Evolutionary conservation across 1,140 invertebrate species (phyloP).

Genomic region (Conus ventricosus): DNA sequence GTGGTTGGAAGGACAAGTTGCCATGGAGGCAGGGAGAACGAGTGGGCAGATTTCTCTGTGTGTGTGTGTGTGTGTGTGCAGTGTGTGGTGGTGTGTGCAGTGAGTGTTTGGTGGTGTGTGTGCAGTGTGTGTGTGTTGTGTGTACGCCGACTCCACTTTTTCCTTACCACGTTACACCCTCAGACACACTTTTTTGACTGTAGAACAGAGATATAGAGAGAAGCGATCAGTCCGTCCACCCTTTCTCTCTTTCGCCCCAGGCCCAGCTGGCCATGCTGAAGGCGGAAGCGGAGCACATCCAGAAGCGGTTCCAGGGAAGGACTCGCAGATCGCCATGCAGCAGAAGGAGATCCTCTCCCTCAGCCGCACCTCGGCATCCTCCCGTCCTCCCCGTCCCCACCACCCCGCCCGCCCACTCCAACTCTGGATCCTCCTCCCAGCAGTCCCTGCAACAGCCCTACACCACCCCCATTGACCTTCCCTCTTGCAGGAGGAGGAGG

Average conservation of each 20-base stretch:
- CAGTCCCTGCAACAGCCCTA: neutral
- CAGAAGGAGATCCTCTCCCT: conserved; percentile 13
- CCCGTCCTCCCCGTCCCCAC: neutral
- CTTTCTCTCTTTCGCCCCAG: neutral
- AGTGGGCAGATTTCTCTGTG: neutral
- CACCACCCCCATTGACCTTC: neutral
- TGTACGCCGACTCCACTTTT: too few species aligned
- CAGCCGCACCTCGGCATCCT: neutral
- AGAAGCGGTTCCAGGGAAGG: conserved; percentile 38
- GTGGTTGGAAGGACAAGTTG: neutral
- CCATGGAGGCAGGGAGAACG: neutral
- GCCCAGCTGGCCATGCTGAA: conserved; percentile 33
- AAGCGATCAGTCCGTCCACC: too few species aligned
- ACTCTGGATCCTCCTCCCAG: neutral
- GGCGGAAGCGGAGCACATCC: conserved; percentile 39
- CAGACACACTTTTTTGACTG: too few species aligned
- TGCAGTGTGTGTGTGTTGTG: too few species aligned
- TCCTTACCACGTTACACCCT: too few species aligned
- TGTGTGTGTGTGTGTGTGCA: neutral
- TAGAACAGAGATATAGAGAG: too few species aligned
- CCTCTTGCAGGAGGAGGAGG: too few species aligned
- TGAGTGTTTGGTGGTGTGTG: neutral
- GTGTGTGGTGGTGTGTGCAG: neutral
- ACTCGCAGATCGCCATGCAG: conserved; percentile 21
- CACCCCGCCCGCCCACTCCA: too few species aligned